These are phyloP conservation scores for Reticulitermes lucifugus DNA, from an alignment of 2,888 invertebrate genomes.

Conservation along the genomic window DNA sequence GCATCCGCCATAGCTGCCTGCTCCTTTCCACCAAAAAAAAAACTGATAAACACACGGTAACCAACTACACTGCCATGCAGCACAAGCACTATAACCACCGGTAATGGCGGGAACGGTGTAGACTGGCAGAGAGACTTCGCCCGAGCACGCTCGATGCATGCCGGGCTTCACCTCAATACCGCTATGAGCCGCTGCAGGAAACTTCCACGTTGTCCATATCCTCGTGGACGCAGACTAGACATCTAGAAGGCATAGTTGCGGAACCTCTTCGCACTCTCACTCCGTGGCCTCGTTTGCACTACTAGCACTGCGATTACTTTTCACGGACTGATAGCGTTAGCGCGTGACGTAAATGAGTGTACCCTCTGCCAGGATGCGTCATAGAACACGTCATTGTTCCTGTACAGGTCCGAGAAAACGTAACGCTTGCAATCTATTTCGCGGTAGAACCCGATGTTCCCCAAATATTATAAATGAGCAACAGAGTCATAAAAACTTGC, in stretches of 20 bases:
- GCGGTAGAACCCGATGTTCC: not conserved
- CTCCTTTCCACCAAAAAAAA: not conserved
- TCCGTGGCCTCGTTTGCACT: not conserved
- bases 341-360: not conserved
- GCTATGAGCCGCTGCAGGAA: constrained; percentile 40
- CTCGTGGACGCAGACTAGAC: not conserved
- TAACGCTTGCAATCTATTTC: not conserved
- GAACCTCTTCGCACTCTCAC: constrained; percentile 7
- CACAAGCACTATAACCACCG: constrained; percentile 56
- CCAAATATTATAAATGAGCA: no score
- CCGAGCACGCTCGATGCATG: constrained; percentile 19
- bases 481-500: not conserved
- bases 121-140: constrained; percentile 3
- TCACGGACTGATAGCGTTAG: not conserved
- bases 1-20: constrained; percentile 51
- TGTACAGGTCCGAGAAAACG: not conserved
- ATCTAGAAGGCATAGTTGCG: not conserved
- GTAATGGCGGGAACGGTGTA: constrained; percentile 19
- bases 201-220: constrained; percentile 31
- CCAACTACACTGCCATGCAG: not conserved
- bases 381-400: constrained; percentile 1
- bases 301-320: not conserved
- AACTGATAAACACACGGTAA: not conserved
- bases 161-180: constrained; percentile 31
- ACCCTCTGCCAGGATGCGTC: not conserved